These are phyloP conservation scores for Criorhina ranunculi DNA, from an alignment of 2,888 invertebrate genomes.

Conservation along the genomic window DNA sequence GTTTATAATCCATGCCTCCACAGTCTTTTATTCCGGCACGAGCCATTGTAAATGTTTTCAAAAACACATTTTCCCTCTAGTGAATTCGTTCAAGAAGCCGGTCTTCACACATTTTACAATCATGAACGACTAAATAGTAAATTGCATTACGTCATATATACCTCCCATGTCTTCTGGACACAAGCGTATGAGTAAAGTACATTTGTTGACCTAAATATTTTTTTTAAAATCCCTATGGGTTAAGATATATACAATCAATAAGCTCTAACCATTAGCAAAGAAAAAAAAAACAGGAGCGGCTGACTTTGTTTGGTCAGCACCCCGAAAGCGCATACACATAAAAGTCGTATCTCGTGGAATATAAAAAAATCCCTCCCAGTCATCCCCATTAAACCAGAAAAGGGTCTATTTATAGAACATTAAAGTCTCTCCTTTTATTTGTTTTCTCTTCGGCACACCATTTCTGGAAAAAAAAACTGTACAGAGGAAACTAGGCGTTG, in stretches of 20 bases:
- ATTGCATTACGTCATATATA: no score
- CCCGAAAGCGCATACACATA: background rate
- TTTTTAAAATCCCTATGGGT: constrained; percentile 15
- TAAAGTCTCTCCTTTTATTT: constrained; percentile 35
- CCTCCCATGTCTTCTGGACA: background rate
- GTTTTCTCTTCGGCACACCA: constrained; percentile 14
- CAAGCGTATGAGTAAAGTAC: background rate
- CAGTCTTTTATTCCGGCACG: no score
- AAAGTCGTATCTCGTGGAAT: background rate
- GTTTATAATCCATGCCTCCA: no score
- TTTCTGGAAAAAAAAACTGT: constrained; percentile 15
- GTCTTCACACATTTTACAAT: no score
- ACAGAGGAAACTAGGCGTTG: constrained; percentile 21
- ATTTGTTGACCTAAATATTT: constrained; percentile 32
- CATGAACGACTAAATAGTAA: no score
- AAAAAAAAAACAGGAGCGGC: constrained; percentile 24
- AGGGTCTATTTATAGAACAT: constrained; percentile 49
- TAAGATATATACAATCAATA: constrained; percentile 31
- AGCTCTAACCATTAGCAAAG: constrained; percentile 12
- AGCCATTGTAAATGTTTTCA: no score
- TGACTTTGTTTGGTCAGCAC: constrained; percentile 19
- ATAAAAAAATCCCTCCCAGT: constrained; percentile 25
- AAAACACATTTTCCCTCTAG: no score
- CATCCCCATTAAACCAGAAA: constrained; percentile 45
- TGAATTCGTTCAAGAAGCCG: no score